Conservation (phyloP, 2,113 vertebrate species). For the Epinephelus cyanopodus region DNA sequence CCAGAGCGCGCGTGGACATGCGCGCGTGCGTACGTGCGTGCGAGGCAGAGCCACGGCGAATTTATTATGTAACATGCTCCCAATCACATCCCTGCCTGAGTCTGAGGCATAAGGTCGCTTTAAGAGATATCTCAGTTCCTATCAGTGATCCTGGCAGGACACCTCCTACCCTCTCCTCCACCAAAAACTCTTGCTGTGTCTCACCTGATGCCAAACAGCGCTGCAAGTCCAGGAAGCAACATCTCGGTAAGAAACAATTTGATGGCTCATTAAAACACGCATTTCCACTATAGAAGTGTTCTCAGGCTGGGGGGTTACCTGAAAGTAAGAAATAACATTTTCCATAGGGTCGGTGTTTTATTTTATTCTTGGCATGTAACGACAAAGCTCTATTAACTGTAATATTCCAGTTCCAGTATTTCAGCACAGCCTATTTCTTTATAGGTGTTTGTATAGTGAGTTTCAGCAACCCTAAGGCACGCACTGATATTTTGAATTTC, state of each 20-base stretch:
- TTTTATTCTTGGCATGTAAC: not conserved
- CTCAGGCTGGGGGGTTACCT: not conserved
- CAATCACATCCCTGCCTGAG: slow-evolving; percentile 68
- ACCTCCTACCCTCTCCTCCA: slow-evolving; percentile 58
- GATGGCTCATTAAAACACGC: not conserved
- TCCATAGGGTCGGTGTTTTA: not conserved
- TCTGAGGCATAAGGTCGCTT: slow-evolving; percentile 65
- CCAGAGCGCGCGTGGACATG: slow-evolving; percentile 5
- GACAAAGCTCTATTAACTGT: not conserved
- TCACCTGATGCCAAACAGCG: slow-evolving; percentile 54
- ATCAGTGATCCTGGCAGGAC: slow-evolving; percentile 47
- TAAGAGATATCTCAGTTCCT: slow-evolving; percentile 58
- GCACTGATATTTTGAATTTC: not conserved
- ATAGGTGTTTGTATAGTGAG: not conserved
- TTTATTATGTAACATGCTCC: slow-evolving; percentile 77
- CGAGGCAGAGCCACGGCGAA: slow-evolving; percentile 38
- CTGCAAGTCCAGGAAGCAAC: slow-evolving; percentile 22
- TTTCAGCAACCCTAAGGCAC: slow-evolving; percentile 22
- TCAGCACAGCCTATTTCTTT: not conserved
- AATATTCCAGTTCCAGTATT: not conserved
- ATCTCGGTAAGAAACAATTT: slow-evolving; percentile 59
- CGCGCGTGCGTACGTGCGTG: slow-evolving; percentile 3
- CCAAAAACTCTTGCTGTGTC: slow-evolving; percentile 47
- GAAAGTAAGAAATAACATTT: slow-evolving; percentile 19
- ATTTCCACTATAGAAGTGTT: slow-evolving; percentile 1